Evolutionary conservation across 2,888 invertebrate genomes (phyloP), one percentile per base, ranked within the genome.

Genomic region (Alitta virens): DNA sequence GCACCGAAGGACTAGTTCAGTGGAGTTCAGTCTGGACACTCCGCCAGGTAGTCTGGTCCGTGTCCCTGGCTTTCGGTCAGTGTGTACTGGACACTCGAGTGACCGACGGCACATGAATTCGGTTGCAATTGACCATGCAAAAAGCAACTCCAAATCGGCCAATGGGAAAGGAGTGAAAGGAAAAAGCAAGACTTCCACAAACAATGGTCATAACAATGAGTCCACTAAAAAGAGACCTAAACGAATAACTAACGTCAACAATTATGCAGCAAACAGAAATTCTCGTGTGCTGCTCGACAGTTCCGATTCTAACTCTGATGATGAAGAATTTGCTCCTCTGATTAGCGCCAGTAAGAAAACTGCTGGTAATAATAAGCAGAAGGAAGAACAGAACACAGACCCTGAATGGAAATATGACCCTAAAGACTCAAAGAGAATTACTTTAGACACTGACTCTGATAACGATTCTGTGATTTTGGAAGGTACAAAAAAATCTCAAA

Each of bases 1-100:
- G 46, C 46, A n/a, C 46, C 5, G n/a, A 16, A 46, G 21, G 46
- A 33, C 7, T 33, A 16, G n/a, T 12, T n/a, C 21, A 7, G 21
- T 18, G 7, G 21, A 46, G 7, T 46, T 46, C 46, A 46, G 7
- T 7, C 3, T 21, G 3, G 7, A 18, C n/a, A 46, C 46, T 7
- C 46, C 46, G 21, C 46, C 46, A 46, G 46, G 46, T 16, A 21
- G 21, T 21, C 7, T n/a, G n/a, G 46, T 46, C 16, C 5, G 27
- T n/a, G 33, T 57, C 2, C 50, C 51, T 23, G 59, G 59, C 2
- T 40, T 59, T 5, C 26, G 33, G 16, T 59, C 59, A 2, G 59
- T 59, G 16, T 33, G 33, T 33, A 33, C 33, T 5, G 33, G 33
- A 33, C 33, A 33, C 12, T 49, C 49, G 23, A 46, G 46, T 46